Base-by-base conservation (phyloP, 2,888 invertebrate species). In the Schizotus pectinicornis region DNA sequence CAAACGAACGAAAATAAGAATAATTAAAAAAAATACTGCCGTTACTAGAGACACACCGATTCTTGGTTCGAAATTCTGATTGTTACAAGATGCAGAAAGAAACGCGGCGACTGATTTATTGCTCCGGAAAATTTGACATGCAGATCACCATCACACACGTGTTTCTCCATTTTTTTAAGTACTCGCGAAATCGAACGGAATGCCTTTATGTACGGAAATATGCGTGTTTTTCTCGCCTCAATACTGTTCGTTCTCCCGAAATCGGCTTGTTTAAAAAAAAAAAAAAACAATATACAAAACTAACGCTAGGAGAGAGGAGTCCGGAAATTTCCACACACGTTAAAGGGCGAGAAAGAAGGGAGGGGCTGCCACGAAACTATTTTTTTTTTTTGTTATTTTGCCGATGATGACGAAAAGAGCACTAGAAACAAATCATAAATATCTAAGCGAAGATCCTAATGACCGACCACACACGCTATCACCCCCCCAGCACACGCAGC, bases 161-260 rank as follows among this genome's bases (percentile, higher is more conserved):
- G 45, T 33, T 32, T 37, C 38, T 52, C 47, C 41, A 46, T 41
- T 14, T 8, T 11, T 14, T 49, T 51, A 52, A 57, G 52, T 57
- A 57, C 57, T 49, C 37, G 32, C 35, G 33, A 43, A 34, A 53
- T 14, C 12, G 6, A 39, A 64, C 69, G 73, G 73, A 73, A 73
- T 73, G 73, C 69, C 62, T 67, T 67, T 22, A 70, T 71, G 71
- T 73, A 71, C 70, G 68, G 68, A 67, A 61, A 54, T 65, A 68
- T 67, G 68, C 67, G 70, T 65, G 67, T 62, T 64, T 65, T 60
- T 51, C 56, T 47, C 13, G 22, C 22, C 22, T 22, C 63, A 65
- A 63, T 68, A 65, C 66, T 65, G 67, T 65, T 46, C 37, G 22
- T 22, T 22, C 22, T 22, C 5, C 22, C 22, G 22, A 22, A 22